These are phyloP conservation scores for Maconellicoccus hirsutus DNA, from an alignment of 1,140 invertebrate genomes.

Conservation along the genomic window DNA sequence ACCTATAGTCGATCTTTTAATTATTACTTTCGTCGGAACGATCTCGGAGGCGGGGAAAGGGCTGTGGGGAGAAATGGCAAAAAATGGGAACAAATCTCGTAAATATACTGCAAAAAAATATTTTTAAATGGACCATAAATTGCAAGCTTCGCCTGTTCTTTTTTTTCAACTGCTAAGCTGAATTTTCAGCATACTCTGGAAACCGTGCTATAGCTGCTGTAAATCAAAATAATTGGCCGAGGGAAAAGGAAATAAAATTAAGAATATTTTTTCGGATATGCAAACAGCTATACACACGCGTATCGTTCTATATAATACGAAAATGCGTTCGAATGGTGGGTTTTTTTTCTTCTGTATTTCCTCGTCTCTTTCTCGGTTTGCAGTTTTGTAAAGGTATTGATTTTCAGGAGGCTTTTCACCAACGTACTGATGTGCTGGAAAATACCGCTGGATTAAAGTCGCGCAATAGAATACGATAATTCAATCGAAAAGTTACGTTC, in stretches of 20 bases:
- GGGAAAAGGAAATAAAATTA: neutral
- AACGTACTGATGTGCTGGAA: neutral
- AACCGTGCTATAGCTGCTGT: neutral
- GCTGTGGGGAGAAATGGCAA: too few relatives aligned
- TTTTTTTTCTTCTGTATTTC: neutral
- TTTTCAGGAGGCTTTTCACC: neutral
- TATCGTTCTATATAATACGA: neutral
- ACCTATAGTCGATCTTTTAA: neutral
- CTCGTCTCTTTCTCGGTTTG: neutral
- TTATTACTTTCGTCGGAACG: too few relatives aligned
- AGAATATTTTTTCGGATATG: neutral
- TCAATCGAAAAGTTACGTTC: too few relatives aligned
- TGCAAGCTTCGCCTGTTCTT: neutral
- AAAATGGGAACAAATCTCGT: neutral
- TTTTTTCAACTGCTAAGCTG: neutral
- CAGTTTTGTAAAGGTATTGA: neutral
- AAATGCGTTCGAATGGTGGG: neutral
- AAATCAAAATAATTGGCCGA: slow-evolving; percentile 2
- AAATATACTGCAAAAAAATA: neutral
- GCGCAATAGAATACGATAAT: neutral
- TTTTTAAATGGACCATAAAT: neutral
- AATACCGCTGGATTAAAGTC: too few relatives aligned
- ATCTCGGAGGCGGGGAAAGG: too few relatives aligned
- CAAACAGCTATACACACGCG: neutral
- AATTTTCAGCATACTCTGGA: neutral